These are phyloP conservation scores for Pristionchus pacificus DNA, from an alignment of 1,140 invertebrate species.

Conservation along the genomic window DNA sequence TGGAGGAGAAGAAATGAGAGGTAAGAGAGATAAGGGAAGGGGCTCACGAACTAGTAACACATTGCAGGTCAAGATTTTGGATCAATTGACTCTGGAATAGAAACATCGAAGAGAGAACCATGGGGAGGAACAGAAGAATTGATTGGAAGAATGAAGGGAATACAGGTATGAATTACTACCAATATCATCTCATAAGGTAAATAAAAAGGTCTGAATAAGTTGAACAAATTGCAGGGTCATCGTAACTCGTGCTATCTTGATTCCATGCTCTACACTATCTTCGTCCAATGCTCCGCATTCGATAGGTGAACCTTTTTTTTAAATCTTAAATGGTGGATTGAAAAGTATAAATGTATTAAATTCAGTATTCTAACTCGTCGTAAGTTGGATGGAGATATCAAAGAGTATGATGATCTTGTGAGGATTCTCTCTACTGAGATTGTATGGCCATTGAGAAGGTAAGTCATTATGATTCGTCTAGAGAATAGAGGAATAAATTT, in stretches of 20 bases:
- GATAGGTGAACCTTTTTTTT: constrained; percentile 18
- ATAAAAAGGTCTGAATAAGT: too few species aligned
- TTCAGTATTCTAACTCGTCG: constrained; percentile 78
- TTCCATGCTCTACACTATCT: constrained; percentile 92
- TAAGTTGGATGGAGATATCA: constrained; percentile 70
- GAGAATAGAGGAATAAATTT: too few species aligned
- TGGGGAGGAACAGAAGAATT: constrained; percentile 20
- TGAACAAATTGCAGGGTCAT: constrained; percentile 94
- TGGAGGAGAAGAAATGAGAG: too few species aligned
- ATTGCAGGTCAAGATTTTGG: constrained; percentile 25
- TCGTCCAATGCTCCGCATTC: constrained; percentile 73
- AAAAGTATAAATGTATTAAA: constrained; percentile 68
- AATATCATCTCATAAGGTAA: too few species aligned
- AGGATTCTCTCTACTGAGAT: constrained; percentile 83
- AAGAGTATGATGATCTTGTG: constrained; percentile 73
- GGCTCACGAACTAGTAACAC: too few species aligned
- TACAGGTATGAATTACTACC: constrained; percentile 20
- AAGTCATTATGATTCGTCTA: too few species aligned
- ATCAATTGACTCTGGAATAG: constrained; percentile 25
- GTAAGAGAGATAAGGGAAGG: too few species aligned
- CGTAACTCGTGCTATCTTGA: constrained; percentile 97
- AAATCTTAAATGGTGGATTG: too few species aligned
- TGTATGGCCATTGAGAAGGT: constrained; percentile 81
- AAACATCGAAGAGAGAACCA: constrained; percentile 19
- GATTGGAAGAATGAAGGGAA: constrained; percentile 31